Evolutionary conservation across 2,888 invertebrate genomes (phyloP).

Genomic region (Melikaiella ostensackeni): DNA sequence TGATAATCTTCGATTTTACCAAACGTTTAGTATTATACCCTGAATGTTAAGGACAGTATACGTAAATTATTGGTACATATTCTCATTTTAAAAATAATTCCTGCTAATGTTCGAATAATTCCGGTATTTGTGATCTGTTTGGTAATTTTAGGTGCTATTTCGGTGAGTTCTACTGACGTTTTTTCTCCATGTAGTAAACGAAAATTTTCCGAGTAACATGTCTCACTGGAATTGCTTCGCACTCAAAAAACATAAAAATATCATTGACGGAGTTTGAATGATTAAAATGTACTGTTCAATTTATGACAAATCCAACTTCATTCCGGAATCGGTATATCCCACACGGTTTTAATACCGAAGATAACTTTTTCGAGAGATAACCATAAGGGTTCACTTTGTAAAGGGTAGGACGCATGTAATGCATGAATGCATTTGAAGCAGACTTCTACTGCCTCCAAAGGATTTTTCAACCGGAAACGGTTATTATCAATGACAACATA

Average conservation of each 20-base stretch:
- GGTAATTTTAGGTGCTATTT: too few species aligned
- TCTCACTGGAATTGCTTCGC: too few species aligned
- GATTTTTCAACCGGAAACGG: neutral
- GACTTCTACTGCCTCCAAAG: neutral
- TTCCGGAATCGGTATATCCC: neutral
- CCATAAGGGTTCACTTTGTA: neutral
- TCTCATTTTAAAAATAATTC: too few species aligned
- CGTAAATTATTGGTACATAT: too few species aligned
- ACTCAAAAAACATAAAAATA: neutral
- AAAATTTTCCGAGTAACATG: too few species aligned
- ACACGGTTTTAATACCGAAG: neutral
- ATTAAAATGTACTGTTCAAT: neutral
- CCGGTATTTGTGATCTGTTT: too few species aligned
- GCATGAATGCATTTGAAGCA: slow-evolving; percentile 1
- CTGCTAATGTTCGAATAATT: too few species aligned
- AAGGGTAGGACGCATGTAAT: neutral
- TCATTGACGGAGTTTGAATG: neutral
- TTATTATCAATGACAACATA: neutral
- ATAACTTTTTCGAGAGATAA: neutral
- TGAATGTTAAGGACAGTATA: too few species aligned
- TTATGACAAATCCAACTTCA: neutral
- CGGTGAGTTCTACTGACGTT: too few species aligned
- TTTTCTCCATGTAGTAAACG: too few species aligned
- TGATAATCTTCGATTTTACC: too few species aligned
- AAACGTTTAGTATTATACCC: too few species aligned